Conservation (phyloP, 2,113 vertebrate species). For the Nothobranchius furzeri region DNA sequence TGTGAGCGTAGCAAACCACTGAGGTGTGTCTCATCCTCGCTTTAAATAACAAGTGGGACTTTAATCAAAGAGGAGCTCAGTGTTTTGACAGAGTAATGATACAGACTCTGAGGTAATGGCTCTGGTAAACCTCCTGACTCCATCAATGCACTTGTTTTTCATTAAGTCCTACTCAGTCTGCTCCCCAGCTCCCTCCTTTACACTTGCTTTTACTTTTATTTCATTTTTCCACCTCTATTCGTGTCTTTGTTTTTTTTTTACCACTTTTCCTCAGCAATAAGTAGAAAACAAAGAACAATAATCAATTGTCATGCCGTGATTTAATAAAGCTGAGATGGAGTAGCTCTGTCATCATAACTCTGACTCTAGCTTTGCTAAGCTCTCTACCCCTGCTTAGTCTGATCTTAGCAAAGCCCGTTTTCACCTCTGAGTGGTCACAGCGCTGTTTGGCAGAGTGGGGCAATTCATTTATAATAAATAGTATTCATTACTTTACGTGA, state of each 20-base stretch:
- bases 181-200: background rate
- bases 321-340: conserved; percentile 3
- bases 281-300: conserved; percentile 1
- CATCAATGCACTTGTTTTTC: conserved; percentile 47
- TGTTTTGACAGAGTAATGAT: conserved; percentile 60
- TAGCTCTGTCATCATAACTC: background rate
- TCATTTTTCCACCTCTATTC: background rate
- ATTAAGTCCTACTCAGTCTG: conserved; percentile 24
- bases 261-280: background rate
- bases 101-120: conserved; percentile 46
- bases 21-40: conserved; percentile 15
- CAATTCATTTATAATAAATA: conserved; percentile 47
- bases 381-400: background rate
- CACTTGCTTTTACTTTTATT: background rate
- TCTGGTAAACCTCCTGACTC: conserved; percentile 50
- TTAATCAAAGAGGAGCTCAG: conserved; percentile 54
- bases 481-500: conserved; percentile 50
- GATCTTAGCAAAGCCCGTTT: conserved; percentile 22
- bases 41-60: conserved; percentile 41
- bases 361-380: conserved; percentile 12
- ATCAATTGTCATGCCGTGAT: background rate
- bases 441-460: conserved; percentile 13
- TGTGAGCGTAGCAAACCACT: conserved; percentile 22
- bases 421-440: conserved; percentile 7
- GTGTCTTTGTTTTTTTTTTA: background rate